phyloP scores from a whole-genome alignment of 2,797 vertebrate species.

The Selene dorsalis region DNA sequence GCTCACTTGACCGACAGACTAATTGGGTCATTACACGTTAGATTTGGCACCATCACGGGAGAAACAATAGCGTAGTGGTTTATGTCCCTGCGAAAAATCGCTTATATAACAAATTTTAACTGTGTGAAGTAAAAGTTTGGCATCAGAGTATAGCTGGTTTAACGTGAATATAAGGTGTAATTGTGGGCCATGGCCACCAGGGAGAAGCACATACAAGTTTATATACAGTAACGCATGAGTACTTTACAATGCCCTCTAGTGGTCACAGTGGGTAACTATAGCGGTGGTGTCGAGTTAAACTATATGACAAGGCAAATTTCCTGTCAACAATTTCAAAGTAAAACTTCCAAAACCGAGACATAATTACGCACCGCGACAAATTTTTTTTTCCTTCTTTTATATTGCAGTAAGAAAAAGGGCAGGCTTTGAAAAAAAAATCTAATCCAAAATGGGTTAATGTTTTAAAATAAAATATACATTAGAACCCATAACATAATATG shows the following conservation, averaged over 20 bases:
- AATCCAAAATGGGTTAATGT: too few relatives aligned
- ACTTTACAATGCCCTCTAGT: not conserved
- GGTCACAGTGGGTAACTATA: not conserved
- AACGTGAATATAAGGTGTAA: not conserved
- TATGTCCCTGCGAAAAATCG: not conserved
- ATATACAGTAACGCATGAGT: not conserved
- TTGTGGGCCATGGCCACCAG: not conserved
- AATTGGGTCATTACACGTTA: too few relatives aligned
- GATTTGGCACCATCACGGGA: too few relatives aligned
- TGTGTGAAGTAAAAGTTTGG: not conserved
- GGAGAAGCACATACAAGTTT: not conserved
- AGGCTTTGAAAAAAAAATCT: too few relatives aligned
- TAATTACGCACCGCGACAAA: not conserved
- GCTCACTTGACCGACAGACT: not conserved
- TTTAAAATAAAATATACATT: too few relatives aligned
- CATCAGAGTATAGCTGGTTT: too few relatives aligned
- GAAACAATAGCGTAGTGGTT: not conserved
- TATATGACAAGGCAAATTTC: rapidly evolving
- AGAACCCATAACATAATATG: too few relatives aligned
- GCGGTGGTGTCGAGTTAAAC: not conserved
- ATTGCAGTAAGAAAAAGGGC: not conserved
- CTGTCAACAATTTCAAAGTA: not conserved
- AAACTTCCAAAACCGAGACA: rapidly evolving
- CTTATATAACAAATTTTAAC: too few relatives aligned
- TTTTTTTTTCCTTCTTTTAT: not conserved